Evolutionary conservation across 2,888 invertebrate species (phyloP), one percentile per base, ranked within the genome.

Genomic region (Caenorhabditis parvicauda): DNA sequence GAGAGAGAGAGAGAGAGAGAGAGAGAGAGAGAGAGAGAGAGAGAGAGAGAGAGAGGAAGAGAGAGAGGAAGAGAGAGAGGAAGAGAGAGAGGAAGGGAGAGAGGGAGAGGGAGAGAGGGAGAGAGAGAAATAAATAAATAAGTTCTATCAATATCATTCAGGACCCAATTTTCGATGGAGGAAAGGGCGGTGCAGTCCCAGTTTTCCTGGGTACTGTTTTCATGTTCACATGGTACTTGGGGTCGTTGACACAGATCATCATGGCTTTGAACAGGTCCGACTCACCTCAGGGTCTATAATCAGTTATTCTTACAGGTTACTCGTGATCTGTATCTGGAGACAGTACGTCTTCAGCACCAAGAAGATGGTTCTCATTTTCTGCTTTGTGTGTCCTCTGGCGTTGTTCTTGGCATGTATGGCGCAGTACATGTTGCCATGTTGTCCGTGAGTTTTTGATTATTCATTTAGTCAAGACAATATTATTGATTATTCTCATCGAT

Each of bases 341-440:
- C 29, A 50, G 7, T 47, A 46, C 2, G 5, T 51, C n/a, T 58
- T 67, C 59, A 56, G 56, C 21, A 44, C 17, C 25, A 41, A 35
- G 3, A 54, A 56, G 29, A 50, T 63, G 28, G 21, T 54, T 37
- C 24, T 35, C 17, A 22, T 63, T 9, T 59, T 60, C 22, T 29
- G 28, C 14, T 9, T 62, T 28, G 22, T 64, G 9, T 59, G 59
- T 32, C 61, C 62, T 7, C 21, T 67, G 0, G 47, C 61, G 14
- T 14, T 67, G 14, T 48, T 52, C 14, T 25, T 61, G 19, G 53
- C 59, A 17, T 45, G 57, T 21, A 57, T 64, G 48, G 57, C 70
- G 1, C 70, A 70, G 25, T 64, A 64, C 32, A 43, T 60, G 5
- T 50, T 57, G 3, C 64, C 67, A 0, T 70, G 70, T 55, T 67